Base-by-base conservation (phyloP, 2,113 vertebrate species). In the cattle (Bos taurus) region DNA sequence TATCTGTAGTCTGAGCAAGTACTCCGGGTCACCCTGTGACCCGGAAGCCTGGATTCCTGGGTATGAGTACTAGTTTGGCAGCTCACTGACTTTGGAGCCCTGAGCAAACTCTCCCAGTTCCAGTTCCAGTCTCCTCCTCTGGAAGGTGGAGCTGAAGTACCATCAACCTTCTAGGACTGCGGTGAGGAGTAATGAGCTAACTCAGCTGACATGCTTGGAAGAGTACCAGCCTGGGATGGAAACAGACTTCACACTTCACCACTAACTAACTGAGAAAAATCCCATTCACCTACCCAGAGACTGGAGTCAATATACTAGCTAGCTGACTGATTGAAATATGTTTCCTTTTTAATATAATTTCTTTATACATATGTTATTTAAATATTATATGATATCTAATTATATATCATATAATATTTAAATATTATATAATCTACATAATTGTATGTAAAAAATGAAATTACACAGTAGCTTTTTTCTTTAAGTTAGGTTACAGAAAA, bases 271-370 rank as follows among this genome's bases (percentile, higher is more conserved):
- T 21, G 28, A 83, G 43, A 71, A 67, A 48, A 50, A 43, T 19
- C 40, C 59, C 40, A 26, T 36, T 48, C 46, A 17, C 25, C 23
- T 16, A 25, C 12, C 89, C 28, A 25, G 57, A 64, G n/a, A 56
- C 1, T 26, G 2, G 6, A 62, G 30, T 82, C 81, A 40, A 23
- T 12, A 54, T 16, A 56, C 52, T 23, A 36, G 10, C 43, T 48
- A 40, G 10, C n/a, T 94, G 40, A 67, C 83, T 78, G 62, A 64
- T 30, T 36, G 67, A 90, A 62, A 6, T 64, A 85, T 28, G 21
- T 90, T 81, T 62, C 77, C 9, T 67, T 94, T 74, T 43, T 21
- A 71, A 91, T 16, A 56, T 78, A 86, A 93, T 60, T 78, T 48
- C 1, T 74, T 17, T 50, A 54, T 78, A 14, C 17, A n/a, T 54